phyloP scores from a whole-genome alignment of 2,797 vertebrate species.

The Phrynocephalus vlangalii region DNA sequence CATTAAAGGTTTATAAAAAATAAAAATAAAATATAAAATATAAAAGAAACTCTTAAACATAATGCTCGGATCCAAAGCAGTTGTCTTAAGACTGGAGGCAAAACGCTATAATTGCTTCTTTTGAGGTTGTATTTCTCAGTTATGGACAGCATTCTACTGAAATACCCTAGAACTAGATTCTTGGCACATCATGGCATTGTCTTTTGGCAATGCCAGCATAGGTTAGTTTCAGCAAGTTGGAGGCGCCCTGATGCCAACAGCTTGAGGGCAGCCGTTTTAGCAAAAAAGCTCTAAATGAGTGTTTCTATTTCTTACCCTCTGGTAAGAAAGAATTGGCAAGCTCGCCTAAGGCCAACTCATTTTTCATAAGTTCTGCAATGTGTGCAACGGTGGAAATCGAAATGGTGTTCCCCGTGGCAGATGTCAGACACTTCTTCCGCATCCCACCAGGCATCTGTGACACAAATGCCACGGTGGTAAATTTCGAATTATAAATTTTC shows the following conservation, averaged over 20 bases:
- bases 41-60: too few species aligned
- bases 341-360: conserved; percentile 10
- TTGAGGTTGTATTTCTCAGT: too few species aligned
- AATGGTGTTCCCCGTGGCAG: not conserved
- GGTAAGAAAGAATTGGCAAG: conserved; percentile 66
- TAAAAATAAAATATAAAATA: too few species aligned
- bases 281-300: conserved; percentile 56
- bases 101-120: too few species aligned
- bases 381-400: not conserved
- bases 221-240: conserved; percentile 70
- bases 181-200: not conserved
- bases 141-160: not conserved
- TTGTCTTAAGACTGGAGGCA: too few species aligned
- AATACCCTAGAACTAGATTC: accelerated
- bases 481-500: too few species aligned
- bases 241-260: conserved; percentile 55
- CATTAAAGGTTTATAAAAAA: too few species aligned
- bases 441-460: conserved; percentile 3
- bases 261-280: conserved; percentile 49
- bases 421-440: accelerated
- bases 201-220: conserved; percentile 61
- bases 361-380: not conserved
- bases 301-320: conserved; percentile 59
- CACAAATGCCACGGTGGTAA: not conserved
- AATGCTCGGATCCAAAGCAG: too few species aligned